Evolutionary conservation across 2,888 invertebrate genomes (phyloP).

Genomic region (Merodon equestris): DNA sequence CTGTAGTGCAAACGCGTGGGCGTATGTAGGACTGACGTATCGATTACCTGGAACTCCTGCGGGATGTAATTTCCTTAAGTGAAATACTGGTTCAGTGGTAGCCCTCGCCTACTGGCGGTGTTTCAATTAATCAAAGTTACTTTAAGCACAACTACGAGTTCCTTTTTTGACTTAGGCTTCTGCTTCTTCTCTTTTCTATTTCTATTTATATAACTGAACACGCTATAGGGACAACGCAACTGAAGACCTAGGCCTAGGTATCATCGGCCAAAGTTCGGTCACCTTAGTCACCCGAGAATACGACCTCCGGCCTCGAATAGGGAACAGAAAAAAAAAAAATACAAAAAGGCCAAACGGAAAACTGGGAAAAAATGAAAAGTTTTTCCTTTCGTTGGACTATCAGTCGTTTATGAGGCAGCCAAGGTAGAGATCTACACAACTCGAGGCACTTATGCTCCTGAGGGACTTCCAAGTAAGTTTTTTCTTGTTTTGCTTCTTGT

Average conservation of each 20-base stretch:
- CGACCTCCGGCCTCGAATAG: constrained; percentile 27
- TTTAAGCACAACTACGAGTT: constrained; percentile 5
- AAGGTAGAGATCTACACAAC: constrained; percentile 1
- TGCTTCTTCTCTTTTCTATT: too few relatives aligned
- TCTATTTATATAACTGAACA: constrained; percentile 18
- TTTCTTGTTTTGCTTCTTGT: background rate
- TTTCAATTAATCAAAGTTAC: constrained; percentile 63
- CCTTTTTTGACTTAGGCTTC: background rate
- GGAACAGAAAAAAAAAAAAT: constrained; percentile 17
- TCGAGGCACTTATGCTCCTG: constrained; percentile 18
- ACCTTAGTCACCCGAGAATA: constrained; percentile 53
- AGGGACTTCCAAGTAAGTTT: background rate
- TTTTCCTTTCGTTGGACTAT: constrained; percentile 26
- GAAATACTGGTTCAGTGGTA: constrained; percentile 46
- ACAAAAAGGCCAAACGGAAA: constrained; percentile 13
- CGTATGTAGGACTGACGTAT: constrained; percentile 55
- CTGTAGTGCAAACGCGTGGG: constrained; percentile 3
- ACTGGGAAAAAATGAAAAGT: constrained; percentile 50
- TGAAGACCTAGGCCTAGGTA: constrained; percentile 4
- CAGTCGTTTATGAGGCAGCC: constrained; percentile 4
- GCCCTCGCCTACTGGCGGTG: constrained; percentile 30
- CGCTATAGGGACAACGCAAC: constrained; percentile 17
- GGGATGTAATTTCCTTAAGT: constrained; percentile 62
- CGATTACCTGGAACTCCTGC: constrained; percentile 34
- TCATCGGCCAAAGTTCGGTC: constrained; percentile 40